Conservation (phyloP, 2,113 vertebrate genomes). For the Recurvirostra avosetta region DNA sequence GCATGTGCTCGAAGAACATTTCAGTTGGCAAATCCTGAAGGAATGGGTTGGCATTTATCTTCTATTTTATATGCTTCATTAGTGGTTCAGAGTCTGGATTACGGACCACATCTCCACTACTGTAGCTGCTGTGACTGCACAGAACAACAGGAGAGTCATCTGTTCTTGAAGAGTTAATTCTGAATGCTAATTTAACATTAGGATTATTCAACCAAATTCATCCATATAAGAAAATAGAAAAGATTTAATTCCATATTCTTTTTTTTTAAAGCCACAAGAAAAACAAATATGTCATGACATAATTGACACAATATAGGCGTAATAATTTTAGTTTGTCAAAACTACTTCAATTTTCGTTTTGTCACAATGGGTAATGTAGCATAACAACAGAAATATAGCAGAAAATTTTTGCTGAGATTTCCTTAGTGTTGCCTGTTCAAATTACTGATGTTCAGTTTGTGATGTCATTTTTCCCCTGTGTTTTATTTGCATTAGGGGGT, state of each 20-base stretch:
- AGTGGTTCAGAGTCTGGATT: background rate
- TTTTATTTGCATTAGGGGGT: background rate
- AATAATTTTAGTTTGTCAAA: background rate
- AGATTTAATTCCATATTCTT: background rate
- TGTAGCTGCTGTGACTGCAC: background rate
- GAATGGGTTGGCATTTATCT: background rate
- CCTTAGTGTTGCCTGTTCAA: background rate
- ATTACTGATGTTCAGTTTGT: background rate
- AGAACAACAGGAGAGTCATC: background rate
- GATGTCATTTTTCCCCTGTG: background rate
- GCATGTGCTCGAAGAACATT: background rate
- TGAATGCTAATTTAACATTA: background rate
- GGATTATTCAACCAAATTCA: background rate
- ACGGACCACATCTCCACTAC: fast-evolving
- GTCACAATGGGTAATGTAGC: background rate
- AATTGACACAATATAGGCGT: background rate
- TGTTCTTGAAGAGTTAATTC: background rate
- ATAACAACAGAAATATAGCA: background rate
- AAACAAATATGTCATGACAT: background rate
- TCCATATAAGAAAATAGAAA: background rate
- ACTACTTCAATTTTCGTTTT: background rate
- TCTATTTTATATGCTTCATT: background rate
- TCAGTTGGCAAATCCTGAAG: background rate
- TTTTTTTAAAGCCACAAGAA: background rate
- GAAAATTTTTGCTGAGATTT: background rate